A percentile compares a stretch with the other conserved stretches of the same genome.
Conservation (phyloP, 2,797 vertebrate species). For the Gallinago stenura region DNA sequence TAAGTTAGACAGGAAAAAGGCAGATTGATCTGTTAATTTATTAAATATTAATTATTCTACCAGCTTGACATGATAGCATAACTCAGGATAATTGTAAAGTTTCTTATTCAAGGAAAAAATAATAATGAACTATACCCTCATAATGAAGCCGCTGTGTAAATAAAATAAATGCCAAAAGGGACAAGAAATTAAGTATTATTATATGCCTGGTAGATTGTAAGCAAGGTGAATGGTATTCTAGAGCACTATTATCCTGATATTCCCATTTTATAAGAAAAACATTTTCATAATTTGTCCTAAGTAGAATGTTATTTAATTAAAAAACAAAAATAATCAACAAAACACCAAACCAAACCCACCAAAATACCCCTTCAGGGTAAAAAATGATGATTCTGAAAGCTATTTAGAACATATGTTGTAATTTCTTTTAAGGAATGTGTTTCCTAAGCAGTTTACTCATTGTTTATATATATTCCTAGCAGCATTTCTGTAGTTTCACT, state of each 20-base stretch:
- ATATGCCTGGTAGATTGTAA: not conserved
- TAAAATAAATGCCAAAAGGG: not conserved
- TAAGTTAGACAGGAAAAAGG: not conserved
- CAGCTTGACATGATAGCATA: not conserved
- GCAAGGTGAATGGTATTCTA: not conserved
- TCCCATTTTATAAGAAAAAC: not conserved
- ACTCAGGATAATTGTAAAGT: not conserved
- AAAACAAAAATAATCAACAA: not conserved
- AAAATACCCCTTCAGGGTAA: not conserved
- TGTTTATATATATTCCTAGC: not conserved
- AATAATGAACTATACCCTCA: not conserved
- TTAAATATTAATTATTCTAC: not conserved
- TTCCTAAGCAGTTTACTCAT: not conserved
- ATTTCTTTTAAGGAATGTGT: not conserved
- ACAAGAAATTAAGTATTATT: not conserved
- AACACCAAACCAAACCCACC: not conserved
- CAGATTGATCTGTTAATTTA: not conserved
- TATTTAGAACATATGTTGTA: not conserved
- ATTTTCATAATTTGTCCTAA: not conserved
- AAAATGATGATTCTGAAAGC: not conserved
- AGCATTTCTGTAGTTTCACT: not conserved
- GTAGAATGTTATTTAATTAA: not conserved
- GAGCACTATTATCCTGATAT: not conserved
- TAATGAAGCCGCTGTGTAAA: not conserved
- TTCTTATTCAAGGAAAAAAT: not conserved